Evolutionary conservation across 2,888 invertebrate species (phyloP), one percentile per base, ranked within the genome.

Genomic region (Polydrusus pterygomalis): DNA sequence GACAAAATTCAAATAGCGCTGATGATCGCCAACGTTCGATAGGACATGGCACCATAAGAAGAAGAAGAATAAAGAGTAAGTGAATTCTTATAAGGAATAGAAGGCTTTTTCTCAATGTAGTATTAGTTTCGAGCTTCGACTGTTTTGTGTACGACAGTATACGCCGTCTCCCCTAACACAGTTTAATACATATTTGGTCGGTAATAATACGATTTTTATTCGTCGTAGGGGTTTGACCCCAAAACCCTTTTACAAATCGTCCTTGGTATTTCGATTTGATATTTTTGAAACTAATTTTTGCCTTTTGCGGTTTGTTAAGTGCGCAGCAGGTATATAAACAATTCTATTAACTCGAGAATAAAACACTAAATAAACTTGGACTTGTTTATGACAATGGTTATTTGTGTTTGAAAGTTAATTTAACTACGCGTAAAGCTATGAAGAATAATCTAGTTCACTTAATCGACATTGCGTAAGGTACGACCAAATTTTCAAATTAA

Each of bases 101-200:
- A n/a, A n/a, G n/a, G n/a, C n/a, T n/a, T n/a, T n/a, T n/a, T n/a
- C n/a, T n/a, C n/a, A n/a, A n/a, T n/a, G n/a, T n/a, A n/a, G n/a
- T n/a, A n/a, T n/a, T n/a, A n/a, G n/a, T n/a, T n/a, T n/a, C n/a
- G n/a, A n/a, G n/a, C n/a, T n/a, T n/a, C n/a, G n/a, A n/a, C n/a
- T 5, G 25, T 25, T 3, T 25, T 5, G 25, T 25, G 34, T 34
- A 34, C 2, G 34, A 8, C 34, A 34, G 34, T 34, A 34, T 34
- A 34, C 10, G 6, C 8, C 6, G 7, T 34, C 34, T 34, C 34
- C 34, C 34, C 34, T 62, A 62, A 17, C 49, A 68, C 74, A 13
- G 68, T 74, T 74, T 74, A 71, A n/a, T 49, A 68, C 71, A 40
- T 75, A 75, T 75, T 75, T 75, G 71, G 75, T 65, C 51, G 47